These are phyloP conservation scores for Theristicus caerulescens DNA, from an alignment of 2,113 vertebrate species.

Conservation along the genomic window DNA sequence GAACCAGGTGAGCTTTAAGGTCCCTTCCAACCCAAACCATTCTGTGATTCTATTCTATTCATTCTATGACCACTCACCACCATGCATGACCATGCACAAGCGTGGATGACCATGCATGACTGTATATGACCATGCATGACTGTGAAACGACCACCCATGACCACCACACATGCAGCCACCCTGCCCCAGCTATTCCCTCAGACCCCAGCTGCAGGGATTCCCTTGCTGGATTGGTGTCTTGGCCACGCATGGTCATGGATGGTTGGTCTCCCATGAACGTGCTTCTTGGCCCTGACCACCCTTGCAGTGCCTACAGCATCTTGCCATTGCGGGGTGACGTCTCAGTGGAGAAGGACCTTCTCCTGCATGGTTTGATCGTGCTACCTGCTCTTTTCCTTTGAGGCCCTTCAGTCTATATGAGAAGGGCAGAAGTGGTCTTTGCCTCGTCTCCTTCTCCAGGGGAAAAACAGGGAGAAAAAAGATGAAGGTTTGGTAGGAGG, in stretches of 20 bases:
- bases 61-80: background rate
- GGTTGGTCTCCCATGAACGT: background rate
- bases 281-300: background rate
- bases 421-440: background rate
- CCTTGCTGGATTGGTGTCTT: background rate
- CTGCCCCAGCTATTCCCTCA: background rate
- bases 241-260: background rate
- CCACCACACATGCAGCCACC: background rate
- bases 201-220: background rate
- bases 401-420: background rate
- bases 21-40: too few species aligned
- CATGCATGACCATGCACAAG: too few species aligned
- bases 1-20: too few species aligned
- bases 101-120: too few species aligned
- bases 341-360: background rate
- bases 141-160: background rate
- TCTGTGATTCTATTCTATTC: too few species aligned
- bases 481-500: background rate
- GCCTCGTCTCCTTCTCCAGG: accelerated
- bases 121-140: too few species aligned
- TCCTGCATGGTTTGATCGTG: background rate
- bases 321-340: too few species aligned
- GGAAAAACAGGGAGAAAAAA: background rate
- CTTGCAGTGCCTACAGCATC: background rate
- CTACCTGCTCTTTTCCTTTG: background rate